Base-by-base conservation (phyloP, 2,888 invertebrate species). In the Ditylenchus weischeri region DNA sequence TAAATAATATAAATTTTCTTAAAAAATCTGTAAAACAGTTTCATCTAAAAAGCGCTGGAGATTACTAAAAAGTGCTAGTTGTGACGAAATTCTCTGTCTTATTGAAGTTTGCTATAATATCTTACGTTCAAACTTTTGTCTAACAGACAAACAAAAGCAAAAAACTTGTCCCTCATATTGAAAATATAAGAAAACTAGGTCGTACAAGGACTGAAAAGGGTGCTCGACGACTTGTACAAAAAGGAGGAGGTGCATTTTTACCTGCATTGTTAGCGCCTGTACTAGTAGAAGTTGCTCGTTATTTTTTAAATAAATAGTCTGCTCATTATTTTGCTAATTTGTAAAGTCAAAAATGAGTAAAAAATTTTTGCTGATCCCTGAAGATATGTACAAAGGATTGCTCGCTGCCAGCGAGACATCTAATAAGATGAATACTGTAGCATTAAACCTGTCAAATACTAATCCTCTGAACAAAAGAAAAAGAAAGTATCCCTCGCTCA, bases 341-440 rank as follows among this genome's bases (percentile, higher is more conserved):
- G 43, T 29, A 8, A 11, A 29, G 38, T 57, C n/a, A 64, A 64
- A 64, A 64, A 64, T 64, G 64, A 60, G 60, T n/a, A 65, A 65
- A 35, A 65, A 65, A 65, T 65, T 65, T 65, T 49, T 67, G 6
- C 48, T 67, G n/a, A 58, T 67, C 18, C 68, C 68, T 8, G 50
- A 67, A 67, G 68, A 67, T 50, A 57, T 67, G 18, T 67, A 67
- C 38, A 35, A 15, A 1, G 65, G 65, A 10, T 38, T 65, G 21
- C 18, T 50, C 21, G 21, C 18, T 50, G n/a, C n/a, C n/a, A 50
- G 6, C 21, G 50, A 50, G 29, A 29, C 29, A 29, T 2, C 29
- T 29, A 29, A 29, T 29, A 29, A 29, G 29, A 29, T 29, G 29
- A 29, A 29, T 29, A 29, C 29, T 29, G 29, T 5, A 29, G 29